Base-by-base conservation (phyloP, 2,113 vertebrate species). In the Periophthalmodon schlosseri region DNA sequence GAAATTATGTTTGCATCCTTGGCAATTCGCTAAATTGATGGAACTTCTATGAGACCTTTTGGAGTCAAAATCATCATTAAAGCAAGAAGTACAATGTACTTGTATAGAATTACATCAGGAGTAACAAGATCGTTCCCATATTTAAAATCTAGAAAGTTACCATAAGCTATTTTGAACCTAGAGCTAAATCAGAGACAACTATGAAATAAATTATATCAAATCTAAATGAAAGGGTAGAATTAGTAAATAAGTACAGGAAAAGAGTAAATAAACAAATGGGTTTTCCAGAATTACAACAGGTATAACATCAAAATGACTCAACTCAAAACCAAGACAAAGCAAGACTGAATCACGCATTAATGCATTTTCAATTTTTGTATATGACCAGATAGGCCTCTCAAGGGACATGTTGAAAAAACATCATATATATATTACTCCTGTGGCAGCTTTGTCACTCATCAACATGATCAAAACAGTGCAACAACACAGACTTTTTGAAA, bases 401-500 rank as follows among this genome's bases (percentile, higher is more conserved):
- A 73, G 74, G 57, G 71, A 49, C 74, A 76, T 79, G 69, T 81
- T 89, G 80, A 82, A 77, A 73, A 88, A 87, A 77, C 78, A 71
- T 80, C 76, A 85, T 87, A 84, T 87, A 83, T 85, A 80, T 78
- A 90, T 84, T 72, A 85, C 86, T 89, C 86, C 0, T 24, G 57
- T 70, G 85, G 88, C 88, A 79, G 69, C 36, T 75, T 87, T 88
- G 89, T 90, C 88, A 88, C 84, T 90, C 87, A 91, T 92, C 84
- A 91, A 78, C 84, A 77, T 91, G 90, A 91, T 91, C 89, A 89
- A 90, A 89, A 89, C 84, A 83, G 76, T 74, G 74, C 79, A 72
- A 76, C 79, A 87, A 87, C 78, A 69, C 75, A 76, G 89, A 88
- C 84, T 80, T 81, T 85, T 81, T 80, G 54, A 61, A 63, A 88